Percentiles rank a stretch among this genome's conserved stretches.
Evolutionary conservation across 2,797 vertebrate genomes (phyloP).

Genomic region (Astyanax mexicanus): DNA sequence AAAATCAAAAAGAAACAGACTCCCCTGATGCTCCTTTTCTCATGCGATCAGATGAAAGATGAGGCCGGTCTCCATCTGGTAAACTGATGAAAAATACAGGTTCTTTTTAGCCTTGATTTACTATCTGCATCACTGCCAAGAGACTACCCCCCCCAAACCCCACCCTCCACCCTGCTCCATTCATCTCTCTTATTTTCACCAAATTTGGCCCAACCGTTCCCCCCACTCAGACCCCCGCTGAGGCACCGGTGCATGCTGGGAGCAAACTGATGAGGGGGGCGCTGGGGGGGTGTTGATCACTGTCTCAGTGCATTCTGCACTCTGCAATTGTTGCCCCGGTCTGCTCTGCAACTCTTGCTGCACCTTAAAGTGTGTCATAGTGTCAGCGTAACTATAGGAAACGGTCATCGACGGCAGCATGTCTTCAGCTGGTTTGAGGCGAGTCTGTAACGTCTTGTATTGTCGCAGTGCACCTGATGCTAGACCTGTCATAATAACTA

Average conservation of each 20-base stretch:
- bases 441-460: too few species aligned
- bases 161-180: conserved; percentile 38
- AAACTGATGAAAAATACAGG: conserved; percentile 64
- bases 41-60: conserved; percentile 55
- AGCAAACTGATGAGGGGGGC: conserved; percentile 29
- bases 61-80: conserved; percentile 57
- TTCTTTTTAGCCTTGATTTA: conserved; percentile 66
- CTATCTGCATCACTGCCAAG: conserved; percentile 59
- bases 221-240: conserved; percentile 39
- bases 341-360: not conserved
- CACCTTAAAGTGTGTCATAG: not conserved
- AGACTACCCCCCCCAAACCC: conserved; percentile 27
- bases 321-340: not conserved
- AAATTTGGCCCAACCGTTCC: conserved; percentile 54
- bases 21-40: conserved; percentile 20
- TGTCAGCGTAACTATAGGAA: not conserved
- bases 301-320: not conserved
- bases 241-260: conserved; percentile 40
- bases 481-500: too few species aligned
- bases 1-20: not conserved
- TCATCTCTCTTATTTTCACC: conserved; percentile 63
- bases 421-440: too few species aligned
- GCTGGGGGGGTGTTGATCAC: not conserved
- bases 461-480: too few species aligned
- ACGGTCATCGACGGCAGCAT: too few species aligned